phyloP scores from a whole-genome alignment of 1,140 invertebrate species.

The Aradophagus sp. region DNA sequence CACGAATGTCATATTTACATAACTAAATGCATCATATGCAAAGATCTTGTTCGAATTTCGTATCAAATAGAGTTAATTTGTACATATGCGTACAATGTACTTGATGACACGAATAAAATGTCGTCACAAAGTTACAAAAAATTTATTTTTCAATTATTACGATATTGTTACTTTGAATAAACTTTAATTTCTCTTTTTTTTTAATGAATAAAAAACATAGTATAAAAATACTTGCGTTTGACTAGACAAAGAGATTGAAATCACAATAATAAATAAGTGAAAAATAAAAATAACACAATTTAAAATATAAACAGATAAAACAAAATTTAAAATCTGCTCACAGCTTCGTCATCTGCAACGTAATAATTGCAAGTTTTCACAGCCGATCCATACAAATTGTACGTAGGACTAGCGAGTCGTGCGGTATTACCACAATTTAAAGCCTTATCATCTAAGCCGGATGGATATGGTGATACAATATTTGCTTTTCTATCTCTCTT shows the following conservation, averaged over 20 bases:
- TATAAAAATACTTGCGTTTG: no score
- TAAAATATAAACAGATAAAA: no score
- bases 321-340: constrained; percentile 69
- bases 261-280: no score
- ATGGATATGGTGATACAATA: constrained; percentile 61
- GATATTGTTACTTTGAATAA: no score
- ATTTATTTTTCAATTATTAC: no score
- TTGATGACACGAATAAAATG: no score
- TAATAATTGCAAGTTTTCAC: constrained; percentile 70
- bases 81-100: no score
- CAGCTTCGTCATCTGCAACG: constrained; percentile 70
- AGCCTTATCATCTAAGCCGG: constrained; percentile 65
- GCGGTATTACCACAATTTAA: constrained; percentile 56
- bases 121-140: no score
- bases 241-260: no score
- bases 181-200: no score
- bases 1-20: constrained; percentile 36
- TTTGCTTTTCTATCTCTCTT: constrained; percentile 65
- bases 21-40: constrained; percentile 2
- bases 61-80: constrained; percentile 15
- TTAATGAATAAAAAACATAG: no score
- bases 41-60: constrained; percentile 4
- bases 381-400: constrained; percentile 69
- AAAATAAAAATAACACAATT: no score
- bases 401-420: constrained; percentile 68